Evolutionary conservation across 2,797 vertebrate genomes (phyloP).

Genomic region (Rhinella marina): DNA sequence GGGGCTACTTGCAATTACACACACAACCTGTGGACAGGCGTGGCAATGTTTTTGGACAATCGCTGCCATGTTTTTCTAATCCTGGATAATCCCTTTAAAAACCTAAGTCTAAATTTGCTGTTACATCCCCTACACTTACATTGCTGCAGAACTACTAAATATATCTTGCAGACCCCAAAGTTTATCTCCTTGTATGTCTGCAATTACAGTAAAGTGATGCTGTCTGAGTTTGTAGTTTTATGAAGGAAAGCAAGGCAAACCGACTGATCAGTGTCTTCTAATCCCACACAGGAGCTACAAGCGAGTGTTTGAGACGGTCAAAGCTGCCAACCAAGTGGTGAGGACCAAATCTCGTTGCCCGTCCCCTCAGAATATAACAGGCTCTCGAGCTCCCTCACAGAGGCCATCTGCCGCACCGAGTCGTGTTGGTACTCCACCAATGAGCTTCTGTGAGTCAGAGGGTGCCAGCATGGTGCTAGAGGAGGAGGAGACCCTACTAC

Average conservation of each 20-base stretch:
- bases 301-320: conserved; percentile 85
- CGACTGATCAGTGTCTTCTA: background rate
- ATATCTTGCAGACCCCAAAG: background rate
- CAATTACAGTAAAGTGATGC: background rate
- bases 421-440: conserved; percentile 76
- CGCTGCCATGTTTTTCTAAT: background rate
- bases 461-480: conserved; percentile 70
- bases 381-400: conserved; percentile 71
- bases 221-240: background rate
- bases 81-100: background rate
- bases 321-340: conserved; percentile 77
- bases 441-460: conserved; percentile 75
- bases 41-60: no score
- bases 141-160: background rate
- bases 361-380: conserved; percentile 72
- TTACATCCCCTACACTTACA: background rate
- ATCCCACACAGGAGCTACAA: conserved; percentile 71
- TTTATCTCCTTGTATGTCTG: background rate
- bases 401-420: conserved; percentile 73
- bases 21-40: no score
- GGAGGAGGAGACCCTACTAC: conserved; percentile 71
- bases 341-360: conserved; percentile 77
- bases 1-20: no score
- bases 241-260: background rate
- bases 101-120: background rate